Evolutionary conservation across 1,140 invertebrate species (phyloP), one percentile per base, ranked within the genome.

Genomic region (Atta texana): DNA sequence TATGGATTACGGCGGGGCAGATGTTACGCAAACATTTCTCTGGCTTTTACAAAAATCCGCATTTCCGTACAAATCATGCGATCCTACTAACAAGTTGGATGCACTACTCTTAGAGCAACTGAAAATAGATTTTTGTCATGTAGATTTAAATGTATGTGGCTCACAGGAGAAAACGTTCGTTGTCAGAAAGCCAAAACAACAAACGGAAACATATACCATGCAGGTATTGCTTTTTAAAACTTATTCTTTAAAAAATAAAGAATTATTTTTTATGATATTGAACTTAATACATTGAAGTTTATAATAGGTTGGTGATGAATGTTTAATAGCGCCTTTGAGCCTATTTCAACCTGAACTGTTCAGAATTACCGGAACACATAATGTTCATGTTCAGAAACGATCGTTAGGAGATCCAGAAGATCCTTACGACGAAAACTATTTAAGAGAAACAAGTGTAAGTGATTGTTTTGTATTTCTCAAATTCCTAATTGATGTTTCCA

Each of bases 341-440:
- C 94, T 99, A 57, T 99, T 99, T 93, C 97, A 98, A 93, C 98
- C 98, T 1, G 98, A 99, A 95, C 94, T 99, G 75, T 96, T 99
- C 39, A 97, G 97, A 92, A 97, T 99, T 4, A 98, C 98, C 3
- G 98, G 98, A 5, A 92, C 93, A 0, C 98, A 98, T 91, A 94
- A 93, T 31, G 97, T 97, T 21, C 97, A 97, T 87, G 97, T 97
- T 57, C 97, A 98, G 91, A 97, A 96, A 89, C 95, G 97, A 61
- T 97, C 97, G 85, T 96, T 96, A 39, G 98, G 98, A 69, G 98
- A 99, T 93, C 96, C 98, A 5, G 98, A 99, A 95, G 99, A 99
- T 95, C 98, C 98, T 12, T 98, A 98, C 94, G 98, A 99, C 96
- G 98, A 98, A 68, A 97, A 98, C 93, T 99, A 98, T 93, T 95